Base-by-base conservation (phyloP, 2,113 vertebrate species). In the Gobiocypris rarus region DNA sequence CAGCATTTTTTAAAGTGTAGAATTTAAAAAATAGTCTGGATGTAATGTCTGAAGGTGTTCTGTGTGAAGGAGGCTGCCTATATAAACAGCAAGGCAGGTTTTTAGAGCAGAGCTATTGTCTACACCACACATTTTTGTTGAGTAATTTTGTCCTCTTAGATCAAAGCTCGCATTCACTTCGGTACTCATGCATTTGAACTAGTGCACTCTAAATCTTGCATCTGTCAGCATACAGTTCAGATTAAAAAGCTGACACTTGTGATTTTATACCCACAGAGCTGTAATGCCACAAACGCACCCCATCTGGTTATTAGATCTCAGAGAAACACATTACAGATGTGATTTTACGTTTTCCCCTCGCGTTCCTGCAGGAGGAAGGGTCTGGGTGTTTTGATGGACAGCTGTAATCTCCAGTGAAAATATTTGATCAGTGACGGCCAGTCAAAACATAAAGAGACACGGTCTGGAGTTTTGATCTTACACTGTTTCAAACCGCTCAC, bases 371-470 rank as follows among this genome's bases (percentile, higher is more conserved):
- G 65, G 75, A 31, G 45, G 28, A 13, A 50, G 43, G 34, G 85
- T 79, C 75, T 24, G 34, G 19, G 45, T 50, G 69, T 81, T 24
- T 22, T 34, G 52, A 88, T 28, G 13, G 87, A 83, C 76, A 83
- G 75, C 54, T 78, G 41, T 61, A 83, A 56, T 81, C 75, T 80
- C 85, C 75, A 78, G 56, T 84, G 75, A 86, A 86, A 88, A 84
- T 77, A 88, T 84, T 82, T 81, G 81, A 81, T 81, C 75, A 79
- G 63, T 76, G 59, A 84, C 3, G 43, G 67, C 59, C 85, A 52
- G 77, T 59, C 87, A 88, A 88, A 84, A 86, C 63, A 74, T 28
- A 75, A 80, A 50, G n/a, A 70, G 52, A 19, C 14, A 24, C 1
- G 6, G 48, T 38, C 56, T 70, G 34, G 61, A 58, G 65, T 73